A percentile compares a stretch with the other conserved stretches of the same genome.
phyloP scores from a whole-genome alignment of 2,797 vertebrate genomes.

The Mus minutoides region DNA sequence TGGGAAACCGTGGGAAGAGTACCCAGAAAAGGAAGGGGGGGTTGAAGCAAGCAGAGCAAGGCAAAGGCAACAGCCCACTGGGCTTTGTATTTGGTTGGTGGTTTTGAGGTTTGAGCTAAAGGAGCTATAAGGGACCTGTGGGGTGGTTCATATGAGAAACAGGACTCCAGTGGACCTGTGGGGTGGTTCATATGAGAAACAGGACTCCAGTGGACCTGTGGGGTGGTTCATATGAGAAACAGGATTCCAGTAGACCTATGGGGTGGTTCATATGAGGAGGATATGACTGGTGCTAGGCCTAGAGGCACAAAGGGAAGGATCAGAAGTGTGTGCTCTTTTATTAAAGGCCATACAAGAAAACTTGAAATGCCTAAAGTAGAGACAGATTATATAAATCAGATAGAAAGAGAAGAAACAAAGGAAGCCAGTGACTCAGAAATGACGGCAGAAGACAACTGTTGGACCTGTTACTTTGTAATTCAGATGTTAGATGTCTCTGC shows the following conservation, averaged over 20 bases:
- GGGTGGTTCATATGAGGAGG: neutral
- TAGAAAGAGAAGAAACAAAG: neutral
- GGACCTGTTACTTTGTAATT: neutral
- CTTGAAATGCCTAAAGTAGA: neutral
- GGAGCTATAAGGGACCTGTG: neutral
- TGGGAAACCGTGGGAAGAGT: constrained; percentile 38
- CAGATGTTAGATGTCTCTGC: neutral
- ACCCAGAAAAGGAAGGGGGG: neutral
- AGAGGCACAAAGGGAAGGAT: neutral
- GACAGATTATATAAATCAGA: neutral
- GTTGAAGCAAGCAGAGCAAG: neutral
- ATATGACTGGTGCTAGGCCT: neutral
- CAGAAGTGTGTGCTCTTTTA: neutral
- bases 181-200: neutral
- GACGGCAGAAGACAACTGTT: neutral
- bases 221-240: neutral
- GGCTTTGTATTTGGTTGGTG: neutral
- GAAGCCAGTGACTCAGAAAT: neutral
- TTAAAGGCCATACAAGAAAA: neutral
- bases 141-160: neutral
- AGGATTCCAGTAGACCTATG: too few relatives aligned
- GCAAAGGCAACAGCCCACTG: neutral
- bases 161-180: too few relatives aligned
- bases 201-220: too few relatives aligned
- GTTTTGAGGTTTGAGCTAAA: fast-evolving